Evolutionary conservation across 2,888 invertebrate genomes (phyloP), one percentile per base, ranked within the genome.

Genomic region (Scaptomyza reducta): DNA sequence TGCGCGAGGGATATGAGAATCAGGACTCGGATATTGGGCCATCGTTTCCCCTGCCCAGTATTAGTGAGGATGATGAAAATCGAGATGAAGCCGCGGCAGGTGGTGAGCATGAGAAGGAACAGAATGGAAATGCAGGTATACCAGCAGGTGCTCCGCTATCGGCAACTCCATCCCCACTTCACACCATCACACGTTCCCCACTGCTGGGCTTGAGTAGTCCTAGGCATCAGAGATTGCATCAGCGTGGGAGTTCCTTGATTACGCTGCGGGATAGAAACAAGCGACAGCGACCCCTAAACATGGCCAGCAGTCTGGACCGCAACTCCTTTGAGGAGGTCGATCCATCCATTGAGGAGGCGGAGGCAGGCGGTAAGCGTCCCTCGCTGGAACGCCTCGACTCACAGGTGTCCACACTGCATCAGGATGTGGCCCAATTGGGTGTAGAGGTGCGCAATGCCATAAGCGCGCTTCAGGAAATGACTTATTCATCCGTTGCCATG

Each of bases 61-160:
- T 98, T 90, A 97, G 97, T 64, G 98, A 98, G 91, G 98, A 98
- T 79, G 98, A 98, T 89, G 98, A 97, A 91, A 97, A 97, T 85
- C 95, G 95, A 27, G 96, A 96, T 35, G 97, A 97, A 62, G 95
- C 95, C 31, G 89, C 89, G 93, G 97, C 97, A 89, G 97, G 97
- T 89, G 97, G 96, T 94, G 98, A 97, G 60, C 97, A 97, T 90
- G 98, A 98, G 74, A 98, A 97, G 89, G 98, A 97, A 11, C 18
- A 22, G 90, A 96, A 96, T 83, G 95, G 95, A 0, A 45, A 16
- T 10, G 96, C 96, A 61, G 95, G 95, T 82, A 94, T 38, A 10
- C 95, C 95, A 18, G 46, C 95, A 18, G 46, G 25, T 1, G 96
- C 35, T 6, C 49, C 95, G 94, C 13, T 71, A 0, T 67, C 74